Evolutionary conservation across 2,888 invertebrate species (phyloP), one percentile per base, ranked within the genome.

Genomic region (Cephus runcator): DNA sequence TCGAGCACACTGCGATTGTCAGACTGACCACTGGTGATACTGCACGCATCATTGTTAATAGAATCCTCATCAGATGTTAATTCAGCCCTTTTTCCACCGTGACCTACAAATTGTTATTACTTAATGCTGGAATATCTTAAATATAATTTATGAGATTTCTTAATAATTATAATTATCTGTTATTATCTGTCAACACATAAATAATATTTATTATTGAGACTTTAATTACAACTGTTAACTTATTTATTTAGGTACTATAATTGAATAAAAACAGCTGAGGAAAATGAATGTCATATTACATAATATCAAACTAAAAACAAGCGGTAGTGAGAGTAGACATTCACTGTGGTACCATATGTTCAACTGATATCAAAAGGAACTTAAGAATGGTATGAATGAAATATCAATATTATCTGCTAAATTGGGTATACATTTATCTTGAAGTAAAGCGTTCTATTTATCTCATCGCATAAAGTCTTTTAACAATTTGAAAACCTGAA

Each of bases 11-110:
- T 96, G 84, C 93, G 93, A 83, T 94, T 94, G 87, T 98, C 97
- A 0, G 97, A 97, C 84, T 94, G 93, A 40, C 94, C 94, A 80
- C 97, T 98, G 85, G 94, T 94, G 81, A 97, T 95, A 83, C 97
- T 97, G 83, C 94, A 95, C 91, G 97, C 97, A 92, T 97, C 97
- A 85, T 94, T 94, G 78, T 87, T 88, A 78, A 93, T 92, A 12
- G 96, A 96, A 91, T 97, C 97, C 88, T 96, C 96, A 85, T 96
- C 96, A 11, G 95, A 96, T 82, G 95, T 95, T 85, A 94, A 93
- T 77, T 94, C 94, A 86, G 93, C 94, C 40, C 91, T 92, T 82
- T 92, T 92, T 85, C 90, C 88, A 79, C 88, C 88, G 77, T 89
- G 88, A 82, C 87, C 90, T 89, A 73, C 69, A 71, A 35, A 34